Evolutionary conservation across 2,797 vertebrate genomes (phyloP), one percentile per base, ranked within the genome.

Genomic region (Poeciliopsis turneri): DNA sequence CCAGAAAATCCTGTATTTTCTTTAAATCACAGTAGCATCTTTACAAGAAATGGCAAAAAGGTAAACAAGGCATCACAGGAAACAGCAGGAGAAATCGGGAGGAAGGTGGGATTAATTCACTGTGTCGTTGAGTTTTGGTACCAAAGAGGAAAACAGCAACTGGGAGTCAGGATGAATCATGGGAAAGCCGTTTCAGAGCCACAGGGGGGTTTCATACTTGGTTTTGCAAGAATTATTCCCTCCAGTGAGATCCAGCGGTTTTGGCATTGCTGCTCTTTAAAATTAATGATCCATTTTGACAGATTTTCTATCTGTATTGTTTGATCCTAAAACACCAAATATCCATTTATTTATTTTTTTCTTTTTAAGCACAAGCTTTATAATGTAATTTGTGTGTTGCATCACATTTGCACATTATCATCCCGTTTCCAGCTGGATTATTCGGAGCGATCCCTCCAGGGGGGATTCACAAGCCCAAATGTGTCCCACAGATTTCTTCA

Each of bases 151-250:
- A 71, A 72, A 69, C 18, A 43, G 72, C 71, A 76, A 51, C 11
- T 64, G n/a, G 69, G 43, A 80, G 72, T 75, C 53, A 36, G 25
- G 33, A 75, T 16, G 41, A 79, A 47, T 75, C 74, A 55, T 10
- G 30, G 61, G 11, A 57, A 43, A 12, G 16, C 75, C 41, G 55
- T 72, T 76, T 78, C 33, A 51, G 39, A 72, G 0, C 4, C 30
- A 2, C 41, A 13, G 41, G 36, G 18, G 36, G 57, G 45, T 71
- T 25, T 53, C 33, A 25, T 47, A 18, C 28, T 6, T 30, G 15
- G 43, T 41, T 53, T 49, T 36, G 3, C 5, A 1, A 20, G 28
- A 25, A 45, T 82, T 55, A 73, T 71, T 59, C 61, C 46, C 36
- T 80, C 61, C 47, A 28, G 43, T 61, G 25, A 3, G 46, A 64